Evolutionary conservation across 2,113 vertebrate genomes (phyloP).

Genomic region (Solea senegalensis): DNA sequence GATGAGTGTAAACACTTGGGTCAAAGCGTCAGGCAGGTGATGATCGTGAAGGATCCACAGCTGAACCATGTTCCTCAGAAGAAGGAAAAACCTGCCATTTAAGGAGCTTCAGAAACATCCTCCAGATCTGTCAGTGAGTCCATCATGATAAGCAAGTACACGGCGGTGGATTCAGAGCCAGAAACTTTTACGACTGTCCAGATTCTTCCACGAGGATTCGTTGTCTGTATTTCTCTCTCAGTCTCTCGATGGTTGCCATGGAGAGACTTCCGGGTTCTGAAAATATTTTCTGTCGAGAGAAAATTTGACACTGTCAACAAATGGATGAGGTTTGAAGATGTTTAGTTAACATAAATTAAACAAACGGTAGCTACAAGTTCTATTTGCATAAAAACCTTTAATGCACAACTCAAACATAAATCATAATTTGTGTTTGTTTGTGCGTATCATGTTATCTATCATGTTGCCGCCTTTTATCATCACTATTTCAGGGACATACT

Average conservation of each 20-base stretch:
- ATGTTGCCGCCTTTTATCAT: too few species aligned
- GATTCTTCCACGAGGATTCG: conserved; percentile 80
- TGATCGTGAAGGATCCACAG: too few species aligned
- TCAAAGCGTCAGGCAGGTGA: too few species aligned
- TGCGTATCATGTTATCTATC: too few species aligned
- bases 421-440: too few species aligned
- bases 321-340: neutral
- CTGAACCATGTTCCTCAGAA: too few species aligned
- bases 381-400: neutral
- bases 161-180: neutral
- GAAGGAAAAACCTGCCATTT: too few species aligned
- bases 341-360: neutral
- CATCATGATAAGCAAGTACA: too few species aligned
- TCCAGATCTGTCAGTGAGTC: neutral
- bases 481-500: too few species aligned
- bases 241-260: conserved; percentile 83
- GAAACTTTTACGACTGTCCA: conserved; percentile 18
- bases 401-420: neutral
- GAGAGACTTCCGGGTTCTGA: conserved; percentile 89
- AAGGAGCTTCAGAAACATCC: too few species aligned
- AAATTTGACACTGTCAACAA: neutral
- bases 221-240: conserved; percentile 85
- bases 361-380: neutral
- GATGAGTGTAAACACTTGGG: too few species aligned
- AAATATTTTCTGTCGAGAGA: conserved; percentile 88